Base-by-base conservation (phyloP, 2,113 vertebrate species). In the Crotalus viridis region DNA sequence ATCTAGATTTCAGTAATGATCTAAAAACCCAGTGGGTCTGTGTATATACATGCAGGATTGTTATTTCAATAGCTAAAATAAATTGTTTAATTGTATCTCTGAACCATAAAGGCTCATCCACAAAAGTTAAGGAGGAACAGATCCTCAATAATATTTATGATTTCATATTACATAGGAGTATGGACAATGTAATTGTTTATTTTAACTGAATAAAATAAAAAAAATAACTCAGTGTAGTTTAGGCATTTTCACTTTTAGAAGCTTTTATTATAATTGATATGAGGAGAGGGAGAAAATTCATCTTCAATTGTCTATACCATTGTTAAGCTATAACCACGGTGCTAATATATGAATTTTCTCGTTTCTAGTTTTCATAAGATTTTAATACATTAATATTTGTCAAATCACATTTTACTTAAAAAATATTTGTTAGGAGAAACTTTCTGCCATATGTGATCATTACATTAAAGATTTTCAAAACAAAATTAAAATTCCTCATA, bases 391-490 rank as follows among this genome's bases (percentile, higher is more conserved):
- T 96, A 97, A 96, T 97, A 93, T 81, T 94, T 21, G 61, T 28
- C 90, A 59, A 3, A 33, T 94, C 95, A 95, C 95, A 95, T 89
- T 94, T 97, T 95, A 93, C 93, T 93, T 93, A 95, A 92, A 95
- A 96, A 96, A 96, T 91, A n/a, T 94, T 52, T 93, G 95, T 95
- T 95, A 91, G 94, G 91, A 96, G 94, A 95, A 95, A 93, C 95
- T 95, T 94, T 94, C 48, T 89, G 93, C 2, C 5, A 85, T 92
- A 90, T 0, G 0, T 94, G 92, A 96, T 95, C 93, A 94, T 93
- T 93, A 92, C 87, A 91, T 92, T 43, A 96, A 96, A 86, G 59
- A 95, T 89, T 95, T 96, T 92, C 92, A 92, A 26, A 19, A 91
- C 54, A 90, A 96, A 95, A 95, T 81, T 94, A 93, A 94, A 94